Evolutionary conservation across 1,140 invertebrate genomes (phyloP), one percentile per base, ranked within the genome.

Genomic region (Nephila pilipes): DNA sequence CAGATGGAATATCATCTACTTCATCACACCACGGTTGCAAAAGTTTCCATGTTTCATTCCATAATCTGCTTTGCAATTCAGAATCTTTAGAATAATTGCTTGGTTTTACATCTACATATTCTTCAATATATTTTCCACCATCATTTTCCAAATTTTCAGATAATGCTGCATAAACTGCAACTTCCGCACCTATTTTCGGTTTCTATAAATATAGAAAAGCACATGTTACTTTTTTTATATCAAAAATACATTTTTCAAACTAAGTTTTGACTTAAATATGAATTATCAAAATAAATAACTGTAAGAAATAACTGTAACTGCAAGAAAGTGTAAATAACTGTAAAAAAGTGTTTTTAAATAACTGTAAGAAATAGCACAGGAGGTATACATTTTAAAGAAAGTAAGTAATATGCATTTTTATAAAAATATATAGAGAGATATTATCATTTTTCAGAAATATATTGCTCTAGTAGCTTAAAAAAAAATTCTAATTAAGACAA

Each of bases 81-180:
- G 95, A 95, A 95, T 97, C 96, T 88, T 96, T 95, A 8, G 96
- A 96, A 92, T 95, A 94, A 63, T 95, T 94, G 60, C 96, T 95
- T 25, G 96, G 95, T 94, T 95, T 95, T 85, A 95, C 95, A 75
- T 96, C 95, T 94, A 96, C 95, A 95, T 96, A 97, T 95, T 97
- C 95, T 94, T 95, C 95, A 92, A 95, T 95, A 94, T 98, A 99
- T 10, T 96, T 95, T 18, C 97, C 97, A 65, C 97, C 97, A 94
- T 96, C 96, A 0, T 96, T 96, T 95, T 98, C 97, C 25, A 98
- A 95, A 22, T 96, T 95, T 69, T 97, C 96, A 81, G 97, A 97
- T 16, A 98, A 96, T 94, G 97, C 97, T 16, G 97, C 96, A 95
- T 97, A 97, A 1, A 97, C 96, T 63, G 98, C 96, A 0, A 97